Conservation (phyloP, 2,888 invertebrate genomes). For the Drosophila mercatorum region DNA sequence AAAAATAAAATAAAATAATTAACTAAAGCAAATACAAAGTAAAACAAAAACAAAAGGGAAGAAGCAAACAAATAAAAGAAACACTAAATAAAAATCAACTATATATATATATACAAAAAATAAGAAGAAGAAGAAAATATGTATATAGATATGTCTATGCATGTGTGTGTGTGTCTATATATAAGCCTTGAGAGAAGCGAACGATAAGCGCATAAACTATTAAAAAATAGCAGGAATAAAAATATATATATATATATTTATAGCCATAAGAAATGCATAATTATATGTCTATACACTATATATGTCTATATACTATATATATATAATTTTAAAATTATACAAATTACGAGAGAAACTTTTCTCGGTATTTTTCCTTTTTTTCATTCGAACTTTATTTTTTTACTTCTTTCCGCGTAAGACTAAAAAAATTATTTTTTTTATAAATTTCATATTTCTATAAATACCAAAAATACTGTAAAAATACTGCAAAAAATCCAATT, state of each 20-base stretch:
- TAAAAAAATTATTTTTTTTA: conserved; percentile 27
- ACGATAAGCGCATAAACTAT: conserved; percentile 41
- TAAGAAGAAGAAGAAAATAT: too few species aligned
- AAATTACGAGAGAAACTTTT: conserved; percentile 16
- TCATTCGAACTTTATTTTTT: background rate
- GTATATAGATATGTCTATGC: background rate
- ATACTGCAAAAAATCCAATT: background rate
- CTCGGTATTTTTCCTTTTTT: conserved; percentile 17
- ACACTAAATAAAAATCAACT: conserved; percentile 3
- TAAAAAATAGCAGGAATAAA: conserved; percentile 11
- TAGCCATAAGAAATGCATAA: conserved; percentile 15
- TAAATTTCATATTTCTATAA: conserved; percentile 22
- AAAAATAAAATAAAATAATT: conserved; percentile 11
- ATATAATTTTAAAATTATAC: conserved; percentile 3
- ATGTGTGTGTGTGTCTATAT: background rate
- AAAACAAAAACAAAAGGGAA: conserved; percentile 9
- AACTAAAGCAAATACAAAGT: conserved; percentile 1
- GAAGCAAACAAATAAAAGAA: conserved; percentile 16
- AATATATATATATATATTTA: background rate
- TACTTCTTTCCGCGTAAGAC: conserved; percentile 16
- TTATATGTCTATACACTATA: conserved; percentile 17
- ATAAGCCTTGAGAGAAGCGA: conserved; percentile 23
- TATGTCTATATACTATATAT: conserved; percentile 1
- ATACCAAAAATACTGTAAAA: background rate
- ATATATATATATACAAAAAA: conserved; percentile 8